These are phyloP conservation scores for Lasioglossum villosulum DNA, from an alignment of 2,888 invertebrate genomes.

Conservation along the genomic window DNA sequence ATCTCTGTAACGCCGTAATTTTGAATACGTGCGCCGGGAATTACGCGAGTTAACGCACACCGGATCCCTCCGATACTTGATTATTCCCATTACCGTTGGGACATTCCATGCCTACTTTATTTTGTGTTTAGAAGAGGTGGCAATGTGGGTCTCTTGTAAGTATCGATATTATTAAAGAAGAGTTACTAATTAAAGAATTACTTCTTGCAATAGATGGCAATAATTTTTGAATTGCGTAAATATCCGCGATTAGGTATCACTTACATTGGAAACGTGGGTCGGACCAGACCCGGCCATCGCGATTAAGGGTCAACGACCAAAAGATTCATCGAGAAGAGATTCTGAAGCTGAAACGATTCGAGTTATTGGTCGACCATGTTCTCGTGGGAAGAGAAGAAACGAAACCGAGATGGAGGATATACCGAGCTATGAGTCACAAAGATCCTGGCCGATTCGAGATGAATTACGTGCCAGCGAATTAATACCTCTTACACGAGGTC, in stretches of 20 bases:
- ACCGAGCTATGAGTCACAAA: not conserved
- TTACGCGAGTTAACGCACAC: not conserved
- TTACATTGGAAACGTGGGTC: not conserved
- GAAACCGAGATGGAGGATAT: constrained; percentile 22
- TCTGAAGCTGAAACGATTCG: not conserved
- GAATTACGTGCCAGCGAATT: constrained; percentile 66
- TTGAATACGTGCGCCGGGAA: not conserved
- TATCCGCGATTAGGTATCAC: not conserved
- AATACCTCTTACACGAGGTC: constrained; percentile 55
- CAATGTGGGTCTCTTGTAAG: no score
- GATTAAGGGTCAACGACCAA: not conserved
- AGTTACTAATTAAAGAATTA: no score
- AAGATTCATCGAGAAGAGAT: not conserved
- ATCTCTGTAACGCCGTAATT: not conserved
- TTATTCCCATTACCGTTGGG: not conserved
- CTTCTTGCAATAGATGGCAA: not conserved
- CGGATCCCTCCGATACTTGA: not conserved
- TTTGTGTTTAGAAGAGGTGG: not conserved
- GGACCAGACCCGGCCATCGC: not conserved
- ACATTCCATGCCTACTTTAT: not conserved
- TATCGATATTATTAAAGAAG: no score
- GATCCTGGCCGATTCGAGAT: constrained; percentile 37
- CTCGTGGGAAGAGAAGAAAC: not conserved
- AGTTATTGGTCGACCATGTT: not conserved
- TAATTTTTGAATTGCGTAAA: not conserved